Percentiles rank a stretch among this genome's conserved stretches.
These are phyloP conservation scores for Coptotermes formosanus DNA, from an alignment of 1,140 invertebrate species.

Conservation along the genomic window DNA sequence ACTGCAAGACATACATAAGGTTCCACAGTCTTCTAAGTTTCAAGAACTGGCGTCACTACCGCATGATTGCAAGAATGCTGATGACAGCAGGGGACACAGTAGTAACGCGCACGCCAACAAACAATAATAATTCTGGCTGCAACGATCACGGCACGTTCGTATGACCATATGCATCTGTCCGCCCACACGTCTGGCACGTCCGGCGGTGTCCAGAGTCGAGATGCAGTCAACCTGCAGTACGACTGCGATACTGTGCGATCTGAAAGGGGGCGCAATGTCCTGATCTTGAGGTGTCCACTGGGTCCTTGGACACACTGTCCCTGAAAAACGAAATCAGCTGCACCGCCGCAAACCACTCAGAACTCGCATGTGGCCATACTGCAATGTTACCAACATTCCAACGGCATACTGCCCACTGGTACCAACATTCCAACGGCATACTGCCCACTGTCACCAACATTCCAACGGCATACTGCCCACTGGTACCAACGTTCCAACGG, in stretches of 20 bases:
- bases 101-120: neutral
- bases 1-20: neutral
- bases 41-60: neutral
- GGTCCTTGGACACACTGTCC: too few relatives aligned
- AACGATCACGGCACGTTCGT: neutral
- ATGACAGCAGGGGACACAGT: neutral
- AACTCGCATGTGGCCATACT: too few relatives aligned
- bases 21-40: neutral
- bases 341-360: too few relatives aligned
- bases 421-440: too few relatives aligned
- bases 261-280: too few relatives aligned
- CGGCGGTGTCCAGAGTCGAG: neutral
- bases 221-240: neutral
- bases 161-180: neutral
- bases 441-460: too few relatives aligned
- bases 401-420: too few relatives aligned
- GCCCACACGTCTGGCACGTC: neutral
- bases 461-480: too few relatives aligned
- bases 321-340: too few relatives aligned
- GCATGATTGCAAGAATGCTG: neutral
- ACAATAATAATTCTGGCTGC: slow-evolving; percentile 11
- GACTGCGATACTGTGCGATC: neutral
- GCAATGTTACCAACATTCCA: too few relatives aligned
- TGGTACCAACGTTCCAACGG: too few relatives aligned
- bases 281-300: too few relatives aligned